phyloP scores from a whole-genome alignment of 2,888 invertebrate species.

The Pardosa pseudoannulata region DNA sequence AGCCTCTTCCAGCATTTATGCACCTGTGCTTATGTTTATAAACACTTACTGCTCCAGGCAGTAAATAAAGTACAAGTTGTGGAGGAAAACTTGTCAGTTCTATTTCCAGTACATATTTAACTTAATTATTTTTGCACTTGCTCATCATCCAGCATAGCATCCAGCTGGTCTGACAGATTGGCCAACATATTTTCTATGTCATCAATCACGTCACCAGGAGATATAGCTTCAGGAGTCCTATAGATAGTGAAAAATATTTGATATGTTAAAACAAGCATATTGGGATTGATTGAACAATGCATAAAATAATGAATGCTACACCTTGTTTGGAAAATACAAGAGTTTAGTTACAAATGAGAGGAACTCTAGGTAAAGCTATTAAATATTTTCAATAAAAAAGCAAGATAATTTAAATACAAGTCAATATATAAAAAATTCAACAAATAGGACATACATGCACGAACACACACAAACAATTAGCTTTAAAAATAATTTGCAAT shows the following conservation, averaged over 20 bases:
- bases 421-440: no score
- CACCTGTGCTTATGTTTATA: constrained; percentile 19
- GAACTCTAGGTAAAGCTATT: no score
- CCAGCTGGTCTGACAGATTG: constrained; percentile 96
- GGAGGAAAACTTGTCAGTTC: background rate
- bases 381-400: no score
- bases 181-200: constrained; percentile 99
- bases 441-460: no score
- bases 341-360: no score
- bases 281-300: no score
- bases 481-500: no score
- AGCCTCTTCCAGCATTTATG: constrained; percentile 15
- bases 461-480: no score
- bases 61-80: constrained; percentile 28
- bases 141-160: constrained; percentile 87
- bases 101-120: background rate
- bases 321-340: no score
- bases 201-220: constrained; percentile 83
- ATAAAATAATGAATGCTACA: no score
- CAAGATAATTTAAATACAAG: no score
- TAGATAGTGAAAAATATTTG: background rate
- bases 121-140: constrained; percentile 55
- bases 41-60: constrained; percentile 59
- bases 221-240: constrained; percentile 65
- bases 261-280: background rate